Conservation (phyloP, 2,113 vertebrate species). For the Burhinus oedicnemus region DNA sequence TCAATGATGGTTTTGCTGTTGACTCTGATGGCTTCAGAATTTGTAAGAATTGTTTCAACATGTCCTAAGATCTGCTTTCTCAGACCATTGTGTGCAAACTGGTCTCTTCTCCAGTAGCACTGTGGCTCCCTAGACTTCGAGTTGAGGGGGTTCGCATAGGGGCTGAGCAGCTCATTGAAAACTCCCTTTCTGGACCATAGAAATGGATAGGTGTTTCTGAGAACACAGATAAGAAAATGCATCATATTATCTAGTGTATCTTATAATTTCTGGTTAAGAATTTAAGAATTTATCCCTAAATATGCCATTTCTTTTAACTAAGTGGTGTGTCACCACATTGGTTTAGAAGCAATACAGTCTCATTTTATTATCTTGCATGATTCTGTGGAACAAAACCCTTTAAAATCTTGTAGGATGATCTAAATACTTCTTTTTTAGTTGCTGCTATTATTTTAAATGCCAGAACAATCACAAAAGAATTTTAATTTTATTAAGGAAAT, state of each 20-base stretch:
- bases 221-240: not conserved
- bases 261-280: not conserved
- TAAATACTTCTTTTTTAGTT: not conserved
- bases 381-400: not conserved
- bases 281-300: not conserved
- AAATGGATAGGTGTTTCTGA: not conserved
- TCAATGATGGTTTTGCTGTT: not conserved
- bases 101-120: not conserved
- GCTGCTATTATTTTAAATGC: not conserved
- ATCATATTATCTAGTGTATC: not conserved
- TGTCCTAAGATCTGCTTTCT: not conserved
- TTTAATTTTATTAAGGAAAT: constrained; percentile 4
- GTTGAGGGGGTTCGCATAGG: not conserved
- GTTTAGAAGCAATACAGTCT: not conserved
- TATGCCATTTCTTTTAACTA: not conserved
- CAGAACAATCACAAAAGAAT: not conserved
- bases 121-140: not conserved
- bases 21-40: not conserved
- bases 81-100: not conserved
- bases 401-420: not conserved
- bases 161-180: not conserved
- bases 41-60: not conserved
- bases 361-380: not conserved
- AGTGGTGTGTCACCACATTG: not conserved
- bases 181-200: not conserved